Percentiles rank a stretch among this genome's conserved stretches.
These are phyloP conservation scores for Zalophus californianus DNA, from an alignment of 2,797 vertebrate species.

Conservation along the genomic window DNA sequence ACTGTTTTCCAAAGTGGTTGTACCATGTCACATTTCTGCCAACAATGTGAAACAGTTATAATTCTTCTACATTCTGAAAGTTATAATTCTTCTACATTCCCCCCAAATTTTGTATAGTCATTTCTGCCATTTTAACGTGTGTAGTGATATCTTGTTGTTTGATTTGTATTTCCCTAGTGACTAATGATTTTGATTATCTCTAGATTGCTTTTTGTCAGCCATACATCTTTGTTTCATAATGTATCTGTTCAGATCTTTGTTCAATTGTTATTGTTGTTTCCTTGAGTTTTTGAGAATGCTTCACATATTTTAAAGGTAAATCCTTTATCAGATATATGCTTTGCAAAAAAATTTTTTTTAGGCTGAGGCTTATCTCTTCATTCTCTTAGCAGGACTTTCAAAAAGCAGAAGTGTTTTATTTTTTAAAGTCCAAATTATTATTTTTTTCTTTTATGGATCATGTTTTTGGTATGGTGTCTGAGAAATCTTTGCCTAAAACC, in stretches of 20 bases:
- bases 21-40: neutral
- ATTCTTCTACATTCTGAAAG: neutral
- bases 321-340: neutral
- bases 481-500: neutral
- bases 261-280: neutral
- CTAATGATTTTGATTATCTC: neutral
- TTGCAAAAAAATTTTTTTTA: neutral
- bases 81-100: no score
- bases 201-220: neutral
- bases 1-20: neutral
- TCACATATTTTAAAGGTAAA: neutral
- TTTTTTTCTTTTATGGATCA: neutral
- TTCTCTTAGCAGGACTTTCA: neutral
- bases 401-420: neutral
- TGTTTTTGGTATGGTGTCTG: neutral
- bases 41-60: neutral
- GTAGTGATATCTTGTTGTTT: neutral
- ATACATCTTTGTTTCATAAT: neutral
- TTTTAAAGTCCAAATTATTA: neutral
- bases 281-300: neutral
- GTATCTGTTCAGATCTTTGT: neutral
- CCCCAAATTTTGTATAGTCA: neutral
- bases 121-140: neutral
- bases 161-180: neutral
- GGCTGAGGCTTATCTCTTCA: neutral